Conservation (phyloP, 2,797 vertebrate genomes). For the Lutjanus argentimaculatus region DNA sequence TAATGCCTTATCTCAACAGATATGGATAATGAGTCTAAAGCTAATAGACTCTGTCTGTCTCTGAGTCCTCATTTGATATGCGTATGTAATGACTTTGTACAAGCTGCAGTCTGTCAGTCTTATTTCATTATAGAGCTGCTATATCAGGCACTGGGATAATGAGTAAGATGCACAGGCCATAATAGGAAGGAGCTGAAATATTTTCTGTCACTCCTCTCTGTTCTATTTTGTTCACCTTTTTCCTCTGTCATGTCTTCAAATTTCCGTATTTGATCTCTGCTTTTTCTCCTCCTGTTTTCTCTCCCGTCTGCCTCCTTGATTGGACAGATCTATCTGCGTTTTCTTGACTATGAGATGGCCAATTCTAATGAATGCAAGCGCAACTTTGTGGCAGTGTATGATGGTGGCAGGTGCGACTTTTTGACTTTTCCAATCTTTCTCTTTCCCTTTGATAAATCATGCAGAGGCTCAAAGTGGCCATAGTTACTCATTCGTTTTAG, state of each 20-base stretch:
- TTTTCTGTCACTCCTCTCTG: conserved; percentile 14
- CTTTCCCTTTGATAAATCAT: conserved; percentile 9
- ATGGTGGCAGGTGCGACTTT: conserved; percentile 89
- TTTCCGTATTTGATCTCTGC: conserved; percentile 33
- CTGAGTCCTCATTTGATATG: conserved; percentile 62
- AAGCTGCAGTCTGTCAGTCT: conserved; percentile 64
- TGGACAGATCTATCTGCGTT: conserved; percentile 95
- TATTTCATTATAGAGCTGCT: conserved; percentile 66
- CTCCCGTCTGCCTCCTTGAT: not conserved
- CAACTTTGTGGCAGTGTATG: conserved; percentile 98
- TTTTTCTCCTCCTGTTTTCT: conserved; percentile 16
- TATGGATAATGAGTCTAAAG: conserved; percentile 56
- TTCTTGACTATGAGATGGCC: conserved; percentile 99
- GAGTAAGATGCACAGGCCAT: conserved; percentile 42
- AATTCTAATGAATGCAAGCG: conserved; percentile 99
- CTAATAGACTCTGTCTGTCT: conserved; percentile 56
- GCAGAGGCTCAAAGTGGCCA: not conserved
- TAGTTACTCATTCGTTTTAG: not conserved
- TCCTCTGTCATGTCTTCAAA: conserved; percentile 14
- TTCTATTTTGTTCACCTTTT: conserved; percentile 18
- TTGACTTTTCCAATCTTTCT: not conserved
- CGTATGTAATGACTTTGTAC: conserved; percentile 64
- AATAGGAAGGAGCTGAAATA: conserved; percentile 42
- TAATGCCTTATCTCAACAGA: conserved; percentile 59
- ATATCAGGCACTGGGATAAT: conserved; percentile 53